A percentile compares a stretch with the other conserved stretches of the same genome.
phyloP scores from a whole-genome alignment of 2,113 vertebrate species.

The Trachemys scripta region DNA sequence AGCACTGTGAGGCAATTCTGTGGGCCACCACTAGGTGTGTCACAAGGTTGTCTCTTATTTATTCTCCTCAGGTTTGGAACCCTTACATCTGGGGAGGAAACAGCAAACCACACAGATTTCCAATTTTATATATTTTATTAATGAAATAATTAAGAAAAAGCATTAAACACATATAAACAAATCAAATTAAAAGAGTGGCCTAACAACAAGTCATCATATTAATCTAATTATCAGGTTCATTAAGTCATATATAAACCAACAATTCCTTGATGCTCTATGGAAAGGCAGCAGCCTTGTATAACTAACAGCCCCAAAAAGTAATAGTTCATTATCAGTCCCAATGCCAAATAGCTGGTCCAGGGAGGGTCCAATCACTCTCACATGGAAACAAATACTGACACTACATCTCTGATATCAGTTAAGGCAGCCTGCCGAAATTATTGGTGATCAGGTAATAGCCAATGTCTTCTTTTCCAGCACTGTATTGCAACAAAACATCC shows the following conservation, averaged over 20 bases:
- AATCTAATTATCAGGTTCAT: background rate
- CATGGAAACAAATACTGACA: slow-evolving; percentile 1
- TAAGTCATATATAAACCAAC: slow-evolving; percentile 22
- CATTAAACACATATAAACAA: background rate
- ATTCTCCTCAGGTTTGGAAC: background rate
- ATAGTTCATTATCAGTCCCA: slow-evolving; percentile 39
- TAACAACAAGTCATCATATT: background rate
- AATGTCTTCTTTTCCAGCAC: slow-evolving; percentile 25
- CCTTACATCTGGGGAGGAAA: background rate
- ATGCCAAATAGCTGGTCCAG: slow-evolving; percentile 13
- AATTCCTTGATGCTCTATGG: background rate
- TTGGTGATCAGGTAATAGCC: background rate
- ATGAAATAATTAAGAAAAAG: background rate
- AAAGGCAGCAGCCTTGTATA: slow-evolving; percentile 33
- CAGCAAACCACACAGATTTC: background rate
- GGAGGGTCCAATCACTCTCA: slow-evolving; percentile 5
- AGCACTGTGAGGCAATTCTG: background rate
- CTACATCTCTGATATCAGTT: background rate
- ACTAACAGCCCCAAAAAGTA: slow-evolving; percentile 31
- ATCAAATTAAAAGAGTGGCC: background rate
- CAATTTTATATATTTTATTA: background rate
- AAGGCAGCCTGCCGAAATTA: slow-evolving; percentile 2
- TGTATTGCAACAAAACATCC: slow-evolving; percentile 23
- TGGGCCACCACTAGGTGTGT: background rate
- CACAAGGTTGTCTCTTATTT: background rate